Evolutionary conservation across 2,888 invertebrate genomes (phyloP), one percentile per base, ranked within the genome.

Genomic region (Petrolisthes cinctipes): DNA sequence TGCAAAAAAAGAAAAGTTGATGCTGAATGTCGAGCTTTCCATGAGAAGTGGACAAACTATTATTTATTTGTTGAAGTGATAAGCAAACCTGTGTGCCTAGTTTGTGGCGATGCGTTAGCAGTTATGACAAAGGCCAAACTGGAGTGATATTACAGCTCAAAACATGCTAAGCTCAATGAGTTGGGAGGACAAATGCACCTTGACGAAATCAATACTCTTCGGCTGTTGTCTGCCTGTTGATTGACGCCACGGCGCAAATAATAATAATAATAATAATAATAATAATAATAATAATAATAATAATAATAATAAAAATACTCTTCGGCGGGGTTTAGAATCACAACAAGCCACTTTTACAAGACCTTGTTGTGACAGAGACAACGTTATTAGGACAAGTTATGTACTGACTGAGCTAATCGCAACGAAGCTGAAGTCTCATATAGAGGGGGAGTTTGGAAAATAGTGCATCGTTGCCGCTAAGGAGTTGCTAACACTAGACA

Each of bases 371-470:
- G 81, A 81, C 81, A 81, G 81, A 81, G 61, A 80, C 81, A 68
- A 81, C 81, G 81, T 81, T 81, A 81, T 81, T 81, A 20, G 57
- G 81, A 81, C 81, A 51, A 81, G 78, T 78, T 78, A 53, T 78
- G 81, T 20, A 66, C 20, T 81, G 37, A 81, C 20, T 61, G 83
- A 83, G 54, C 83, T 83, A 73, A 83, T 83, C 37, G 83, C 83
- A 51, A 83, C 71, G 71, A 83, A 83, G 71, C 9, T 83, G 83
- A 83, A 53, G 78, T 53, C 78, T 78, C 53, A 78, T 17, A n/a
- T 83, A 71, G 83, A 83, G 75, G 83, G 83, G 73, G 83, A 83
- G 75, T 83, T 83, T 83, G 71, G 71, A 56, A 83, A 83, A 75
- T 71, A 83, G 71, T 83, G 83, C 83, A 83, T 71, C 11, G 83